Evolutionary conservation across 2,888 invertebrate species (phyloP).

Genomic region (Lycophotia porphyrea): DNA sequence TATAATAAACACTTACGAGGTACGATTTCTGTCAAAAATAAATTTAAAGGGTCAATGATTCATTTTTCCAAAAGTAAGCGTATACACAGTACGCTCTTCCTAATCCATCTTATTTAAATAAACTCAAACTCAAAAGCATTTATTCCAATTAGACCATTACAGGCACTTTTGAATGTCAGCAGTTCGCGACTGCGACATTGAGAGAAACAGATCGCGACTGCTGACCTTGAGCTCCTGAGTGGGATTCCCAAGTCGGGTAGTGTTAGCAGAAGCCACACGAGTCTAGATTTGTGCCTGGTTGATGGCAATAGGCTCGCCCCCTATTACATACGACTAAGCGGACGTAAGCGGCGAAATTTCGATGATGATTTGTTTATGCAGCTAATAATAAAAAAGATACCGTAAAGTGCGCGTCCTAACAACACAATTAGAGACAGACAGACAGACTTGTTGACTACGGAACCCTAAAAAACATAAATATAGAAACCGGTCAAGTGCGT

Average conservation of each 20-base stretch:
- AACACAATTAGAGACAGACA: not conserved
- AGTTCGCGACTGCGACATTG: no score
- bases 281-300: not conserved
- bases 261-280: not conserved
- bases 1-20: slow-evolving; percentile 1
- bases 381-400: not conserved
- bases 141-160: no score
- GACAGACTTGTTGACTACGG: no score
- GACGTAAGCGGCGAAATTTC: no score
- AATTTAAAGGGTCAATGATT: not conserved
- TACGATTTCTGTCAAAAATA: not conserved
- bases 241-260: not conserved
- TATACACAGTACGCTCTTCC: no score
- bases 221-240: not conserved
- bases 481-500: no score
- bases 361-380: not conserved
- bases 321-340: no score
- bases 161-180: no score
- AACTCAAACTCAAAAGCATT: no score
- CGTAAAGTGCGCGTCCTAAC: not conserved
- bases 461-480: no score
- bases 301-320: not conserved
- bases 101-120: not conserved
- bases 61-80: not conserved
- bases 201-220: not conserved